phyloP scores from a whole-genome alignment of 2,888 invertebrate species.

The Amiota minor region DNA sequence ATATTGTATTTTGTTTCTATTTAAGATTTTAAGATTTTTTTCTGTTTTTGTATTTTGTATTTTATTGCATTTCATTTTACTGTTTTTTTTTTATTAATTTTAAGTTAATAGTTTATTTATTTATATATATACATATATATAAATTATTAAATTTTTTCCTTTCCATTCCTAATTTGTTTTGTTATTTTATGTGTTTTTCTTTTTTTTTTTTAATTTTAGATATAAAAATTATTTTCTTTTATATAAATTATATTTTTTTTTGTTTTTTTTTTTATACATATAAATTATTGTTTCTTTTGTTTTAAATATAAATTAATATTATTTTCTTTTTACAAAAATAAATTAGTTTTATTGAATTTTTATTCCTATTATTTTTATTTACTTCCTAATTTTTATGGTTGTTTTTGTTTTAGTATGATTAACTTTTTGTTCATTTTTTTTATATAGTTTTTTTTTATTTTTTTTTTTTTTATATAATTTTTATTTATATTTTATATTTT shows the following conservation, averaged over 20 bases:
- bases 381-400: slow-evolving; percentile 8
- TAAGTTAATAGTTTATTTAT: background rate
- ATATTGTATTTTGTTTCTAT: too few relatives aligned
- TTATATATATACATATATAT: background rate
- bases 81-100: too few relatives aligned
- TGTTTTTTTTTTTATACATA: background rate
- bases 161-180: slow-evolving; percentile 3
- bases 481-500: slow-evolving; percentile 41
- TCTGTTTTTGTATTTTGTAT: too few relatives aligned
- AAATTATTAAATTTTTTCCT: background rate
- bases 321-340: too few relatives aligned
- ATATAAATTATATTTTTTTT: too few relatives aligned
- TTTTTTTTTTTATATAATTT: slow-evolving; percentile 37
- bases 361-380: background rate
- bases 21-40: too few relatives aligned
- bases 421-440: slow-evolving; percentile 51
- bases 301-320: background rate
- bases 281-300: background rate
- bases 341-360: background rate
- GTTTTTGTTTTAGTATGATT: slow-evolving; percentile 57
- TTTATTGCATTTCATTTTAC: too few relatives aligned
- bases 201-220: background rate
- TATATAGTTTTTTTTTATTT: slow-evolving; percentile 53
- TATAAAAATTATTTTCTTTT: background rate
- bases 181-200: background rate